Base-by-base conservation (phyloP, 2,113 vertebrate genomes). In the Crocuta crocuta region DNA sequence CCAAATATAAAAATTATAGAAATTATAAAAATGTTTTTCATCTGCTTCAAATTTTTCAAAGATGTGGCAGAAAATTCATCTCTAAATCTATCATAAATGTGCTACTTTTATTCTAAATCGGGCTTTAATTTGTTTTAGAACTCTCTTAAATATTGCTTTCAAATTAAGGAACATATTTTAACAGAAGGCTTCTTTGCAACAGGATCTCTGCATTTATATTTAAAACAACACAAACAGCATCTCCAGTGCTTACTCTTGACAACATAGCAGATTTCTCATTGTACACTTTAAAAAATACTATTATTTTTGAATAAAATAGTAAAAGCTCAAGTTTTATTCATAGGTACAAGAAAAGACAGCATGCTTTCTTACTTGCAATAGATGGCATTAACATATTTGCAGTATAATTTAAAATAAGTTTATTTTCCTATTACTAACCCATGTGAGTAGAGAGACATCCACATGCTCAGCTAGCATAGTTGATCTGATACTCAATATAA, bases 81-180 rank as follows among this genome's bases (percentile, higher is more conserved):
- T 94, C 31, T 84, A 95, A 76, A 8, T 39, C 10, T 70, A 92
- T 80, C 1, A 71, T 28, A 95, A 91, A 45, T 43, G 35, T 80
- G 19, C 23, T 86, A 48, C 61, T 91, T 73, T 53, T 83, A 81
- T 43, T 94, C 35, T 82, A 88, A 71, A 33, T 70, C 84, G 73
- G 17, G 19, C 70, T 95, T 80, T 58, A 58, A 61, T 50, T 90
- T 92, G 24, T 80, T 95, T 96, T 45, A 84, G 28, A 97, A 76
- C 0, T 80, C 39, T 87, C 33, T 63, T 81, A 74, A 91, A 45
- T 84, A 73, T 33, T 53, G 7, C 81, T 86, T 91, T 94, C 35
- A 74, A 96, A 91, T 65, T 50, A 91, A 80, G 68, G 13, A 74
- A 97, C 28, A 26, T 80, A 85, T 63, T 96, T 88, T 70, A 55